Evolutionary conservation across 2,113 vertebrate species (phyloP).

Genomic region (Ochotona princeps): DNA sequence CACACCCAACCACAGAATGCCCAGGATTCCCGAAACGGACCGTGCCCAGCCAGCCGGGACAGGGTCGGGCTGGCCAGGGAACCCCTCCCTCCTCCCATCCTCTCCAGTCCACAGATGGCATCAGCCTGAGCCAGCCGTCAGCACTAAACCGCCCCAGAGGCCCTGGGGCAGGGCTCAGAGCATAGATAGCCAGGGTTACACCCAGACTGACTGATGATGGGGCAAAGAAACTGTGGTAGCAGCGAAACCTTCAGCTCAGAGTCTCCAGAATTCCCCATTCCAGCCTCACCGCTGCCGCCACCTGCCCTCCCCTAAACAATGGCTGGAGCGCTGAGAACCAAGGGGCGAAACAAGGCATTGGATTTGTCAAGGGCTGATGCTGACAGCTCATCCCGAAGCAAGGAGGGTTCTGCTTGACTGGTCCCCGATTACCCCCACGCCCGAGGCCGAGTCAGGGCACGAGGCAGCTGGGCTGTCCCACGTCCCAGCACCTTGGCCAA

Average conservation of each 20-base stretch:
- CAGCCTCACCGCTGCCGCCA: not conserved
- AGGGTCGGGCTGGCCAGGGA: not conserved
- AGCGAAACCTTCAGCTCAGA: conserved; percentile 56
- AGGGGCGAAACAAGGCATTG: conserved; percentile 55
- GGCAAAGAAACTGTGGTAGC: conserved; percentile 59
- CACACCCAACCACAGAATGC: not conserved
- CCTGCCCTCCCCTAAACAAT: not conserved
- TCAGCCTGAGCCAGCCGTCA: conserved; percentile 44
- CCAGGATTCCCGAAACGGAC: not conserved
- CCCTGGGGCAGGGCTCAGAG: not conserved
- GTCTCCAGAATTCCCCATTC: conserved; percentile 8
- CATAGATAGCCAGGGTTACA: conserved; percentile 10
- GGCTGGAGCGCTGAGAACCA: not conserved
- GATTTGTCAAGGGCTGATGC: conserved; percentile 69
- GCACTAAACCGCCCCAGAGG: not conserved
- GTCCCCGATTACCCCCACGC: conserved; percentile 25
- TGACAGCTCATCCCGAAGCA: conserved; percentile 3
- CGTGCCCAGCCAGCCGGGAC: not conserved
- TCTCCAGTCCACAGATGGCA: not conserved
- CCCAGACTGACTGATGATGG: not conserved
- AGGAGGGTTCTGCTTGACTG: conserved; percentile 60
- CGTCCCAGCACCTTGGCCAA: not conserved
- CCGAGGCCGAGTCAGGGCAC: not conserved
- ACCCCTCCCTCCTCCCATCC: not conserved
- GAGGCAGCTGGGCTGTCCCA: not conserved